Conservation (phyloP, 2,113 vertebrate species). For the Cairina moschata region DNA sequence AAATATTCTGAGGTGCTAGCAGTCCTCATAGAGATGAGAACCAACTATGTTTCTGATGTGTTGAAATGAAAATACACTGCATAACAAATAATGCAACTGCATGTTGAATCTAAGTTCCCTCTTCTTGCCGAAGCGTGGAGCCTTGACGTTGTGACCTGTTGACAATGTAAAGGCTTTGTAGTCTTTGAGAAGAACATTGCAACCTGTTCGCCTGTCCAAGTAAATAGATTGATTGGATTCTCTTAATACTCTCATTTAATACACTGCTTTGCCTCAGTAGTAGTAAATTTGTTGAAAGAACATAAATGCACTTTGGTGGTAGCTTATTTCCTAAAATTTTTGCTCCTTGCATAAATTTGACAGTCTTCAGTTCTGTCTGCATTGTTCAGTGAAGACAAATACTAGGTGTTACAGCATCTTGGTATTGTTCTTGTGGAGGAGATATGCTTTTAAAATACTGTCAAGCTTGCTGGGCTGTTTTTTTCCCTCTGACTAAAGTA, state of each 20-base stretch:
- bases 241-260: not conserved
- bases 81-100: not conserved
- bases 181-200: not conserved
- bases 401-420: not conserved
- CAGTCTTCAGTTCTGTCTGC: accelerated
- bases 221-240: not conserved
- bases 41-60: accelerated
- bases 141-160: not conserved
- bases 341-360: not conserved
- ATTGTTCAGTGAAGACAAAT: not conserved
- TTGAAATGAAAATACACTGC: too few relatives aligned
- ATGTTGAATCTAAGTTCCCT: not conserved
- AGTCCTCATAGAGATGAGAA: not conserved
- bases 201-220: not conserved
- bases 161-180: not conserved
- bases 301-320: accelerated
- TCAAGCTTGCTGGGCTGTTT: accelerated
- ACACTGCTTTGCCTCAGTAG: not conserved
- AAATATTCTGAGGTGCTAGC: accelerated
- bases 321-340: not conserved
- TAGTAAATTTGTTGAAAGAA: not conserved
- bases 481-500: not conserved
- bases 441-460: not conserved
- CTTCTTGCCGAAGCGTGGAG: not conserved
- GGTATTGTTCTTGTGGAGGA: not conserved